Base-by-base conservation (phyloP, 2,888 invertebrate species). In the Podotricha telesiphe region DNA sequence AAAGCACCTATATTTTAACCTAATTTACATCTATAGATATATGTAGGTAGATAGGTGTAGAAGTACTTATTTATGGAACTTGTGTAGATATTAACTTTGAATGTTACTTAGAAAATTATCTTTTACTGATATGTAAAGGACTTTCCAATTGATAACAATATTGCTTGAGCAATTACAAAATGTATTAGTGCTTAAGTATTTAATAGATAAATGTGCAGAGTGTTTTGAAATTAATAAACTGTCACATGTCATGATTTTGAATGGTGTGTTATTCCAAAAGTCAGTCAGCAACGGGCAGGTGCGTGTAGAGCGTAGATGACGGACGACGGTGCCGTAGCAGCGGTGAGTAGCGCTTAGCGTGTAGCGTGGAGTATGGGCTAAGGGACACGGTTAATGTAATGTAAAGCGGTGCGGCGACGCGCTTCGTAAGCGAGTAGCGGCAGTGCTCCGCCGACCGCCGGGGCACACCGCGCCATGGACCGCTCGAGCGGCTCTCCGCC, bases 171-270 rank as follows among this genome's bases (percentile, higher is more conserved):
- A n/a, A 59, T 45, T 45, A 45, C 45, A 59, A 45, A 28, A 28
- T 17, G 22, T 15, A 59, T 45, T 59, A n/a, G 10, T 40, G 7
- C 15, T 22, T 75, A 73, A 71, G 47, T 75, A 34, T 55, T 55
- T 4, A 55, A 55, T 17, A 55, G 55, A 55, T 34, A 55, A 55
- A 74, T 69, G 81, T 78, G 84, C 83, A 77, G 83, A 85, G 84
- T 84, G 80, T 78, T 79, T 80, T 76, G 79, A 89, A 89, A 89
- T 91, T 90, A 83, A 76, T 59, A 81, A 80, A 88, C 91, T 92
- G 91, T 90, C 89, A 91, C 89, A 89, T 92, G 88, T 91, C 91
- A 86, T 91, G 91, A 90, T 92, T 88, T 85, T 88, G 86, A 81
- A 83, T 80, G 82, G 88, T 86, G 87, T 80, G 81, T 80, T 86